A percentile compares a stretch with the other conserved stretches of the same genome.
Evolutionary conservation across 2,113 vertebrate genomes (phyloP).

Genomic region (Dasyurus viverrinus): DNA sequence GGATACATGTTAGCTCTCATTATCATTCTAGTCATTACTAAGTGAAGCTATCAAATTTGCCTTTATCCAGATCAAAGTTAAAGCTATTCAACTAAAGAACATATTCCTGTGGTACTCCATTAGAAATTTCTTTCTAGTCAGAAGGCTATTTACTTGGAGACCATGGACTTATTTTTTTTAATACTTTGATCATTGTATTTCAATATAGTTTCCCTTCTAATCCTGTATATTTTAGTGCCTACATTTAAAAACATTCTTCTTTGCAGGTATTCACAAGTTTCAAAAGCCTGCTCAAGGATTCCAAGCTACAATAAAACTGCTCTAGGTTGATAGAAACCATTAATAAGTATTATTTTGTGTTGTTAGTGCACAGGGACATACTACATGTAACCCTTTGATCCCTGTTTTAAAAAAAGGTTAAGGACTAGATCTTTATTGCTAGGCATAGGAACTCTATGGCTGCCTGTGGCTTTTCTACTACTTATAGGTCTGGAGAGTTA

Average conservation of each 20-base stretch:
- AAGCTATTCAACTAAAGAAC: background rate
- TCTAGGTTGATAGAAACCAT: background rate
- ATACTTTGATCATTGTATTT: background rate
- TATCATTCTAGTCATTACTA: background rate
- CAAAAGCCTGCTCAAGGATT: background rate
- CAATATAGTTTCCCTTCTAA: background rate
- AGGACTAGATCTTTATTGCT: background rate
- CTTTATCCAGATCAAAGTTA: background rate
- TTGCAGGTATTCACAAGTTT: background rate
- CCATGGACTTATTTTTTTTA: background rate
- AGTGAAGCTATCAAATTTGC: background rate
- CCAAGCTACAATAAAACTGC: background rate
- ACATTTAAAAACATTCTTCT: background rate
- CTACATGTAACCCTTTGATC: background rate
- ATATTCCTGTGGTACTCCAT: background rate
- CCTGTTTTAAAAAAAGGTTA: background rate
- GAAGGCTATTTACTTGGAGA: background rate
- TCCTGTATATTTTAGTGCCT: background rate
- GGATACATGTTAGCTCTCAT: background rate
- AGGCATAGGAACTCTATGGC: background rate
- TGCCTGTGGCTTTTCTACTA: background rate
- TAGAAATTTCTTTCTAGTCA: background rate
- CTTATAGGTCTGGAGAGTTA: background rate
- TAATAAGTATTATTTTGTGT: background rate
- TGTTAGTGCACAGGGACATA: background rate